phyloP scores from a whole-genome alignment of 2,113 vertebrate species.

The Pagrus major region DNA sequence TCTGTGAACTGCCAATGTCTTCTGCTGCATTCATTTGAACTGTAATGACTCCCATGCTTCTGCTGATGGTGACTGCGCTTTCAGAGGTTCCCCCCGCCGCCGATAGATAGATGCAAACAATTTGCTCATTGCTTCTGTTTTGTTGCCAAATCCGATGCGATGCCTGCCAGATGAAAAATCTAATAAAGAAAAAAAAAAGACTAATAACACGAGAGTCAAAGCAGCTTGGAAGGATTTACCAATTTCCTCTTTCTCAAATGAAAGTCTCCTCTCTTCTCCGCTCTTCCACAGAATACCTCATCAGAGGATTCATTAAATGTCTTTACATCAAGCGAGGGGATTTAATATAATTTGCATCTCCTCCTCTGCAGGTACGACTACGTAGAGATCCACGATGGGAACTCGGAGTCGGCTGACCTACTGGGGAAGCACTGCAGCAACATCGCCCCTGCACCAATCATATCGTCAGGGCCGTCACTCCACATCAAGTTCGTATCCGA shows the following conservation, averaged over 20 bases:
- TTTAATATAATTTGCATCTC: slow-evolving; percentile 19
- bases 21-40: slow-evolving; percentile 46
- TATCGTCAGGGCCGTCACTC: slow-evolving; percentile 93
- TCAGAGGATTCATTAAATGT: not conserved
- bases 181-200: not conserved
- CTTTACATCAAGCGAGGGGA: not conserved
- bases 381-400: slow-evolving; percentile 96
- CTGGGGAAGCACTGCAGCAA: slow-evolving; percentile 98
- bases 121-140: slow-evolving; percentile 42
- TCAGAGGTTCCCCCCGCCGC: slow-evolving; percentile 14
- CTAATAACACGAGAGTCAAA: slow-evolving; percentile 17
- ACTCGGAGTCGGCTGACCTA: slow-evolving; percentile 90
- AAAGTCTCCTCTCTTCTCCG: slow-evolving; percentile 12
- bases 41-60: slow-evolving; percentile 40
- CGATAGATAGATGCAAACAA: slow-evolving; percentile 47
- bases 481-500: slow-evolving; percentile 98
- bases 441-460: slow-evolving; percentile 96
- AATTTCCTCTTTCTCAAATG: slow-evolving; percentile 31
- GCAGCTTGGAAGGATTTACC: slow-evolving; percentile 28
- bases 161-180: slow-evolving; percentile 35
- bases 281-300: not conserved
- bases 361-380: slow-evolving; percentile 94
- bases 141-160: slow-evolving; percentile 21
- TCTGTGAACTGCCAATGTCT: slow-evolving; percentile 33
- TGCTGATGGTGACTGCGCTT: slow-evolving; percentile 21